Evolutionary conservation across 2,113 vertebrate species (phyloP), one percentile per base, ranked within the genome.

Genomic region (Varanus salvator): DNA sequence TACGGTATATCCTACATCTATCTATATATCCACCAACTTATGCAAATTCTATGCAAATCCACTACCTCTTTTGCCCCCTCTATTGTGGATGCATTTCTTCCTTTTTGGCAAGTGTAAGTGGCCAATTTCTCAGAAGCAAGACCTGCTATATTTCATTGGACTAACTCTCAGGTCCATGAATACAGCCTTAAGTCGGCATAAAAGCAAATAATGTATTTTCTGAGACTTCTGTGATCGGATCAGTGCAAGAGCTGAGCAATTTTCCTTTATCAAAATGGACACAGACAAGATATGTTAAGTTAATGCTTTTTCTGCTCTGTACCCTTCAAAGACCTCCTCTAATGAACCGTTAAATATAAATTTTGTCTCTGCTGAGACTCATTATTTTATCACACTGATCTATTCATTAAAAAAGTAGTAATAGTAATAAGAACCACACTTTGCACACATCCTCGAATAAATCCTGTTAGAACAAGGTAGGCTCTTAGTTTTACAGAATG

Each of bases 311-410:
- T 74, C 92, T 57, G 34, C 77, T 6, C 60, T 50, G 2, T 87
- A 11, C 87, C 29, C 80, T 95, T 92, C 71, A 90, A 90, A 93
- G n/a, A n/a, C 14, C 92, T 94, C 11, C 44, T 91, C 14, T 91
- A 87, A 75, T 66, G 31, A 86, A 19, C 57, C 50, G 84, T 87
- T 86, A 80, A 89, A 86, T 34, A 83, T 38, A 34, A 83, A 83
- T 19, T 27, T 64, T 57, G 57, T n/a, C n/a, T 83, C 57, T 60
- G 64, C 57, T 44, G 80, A 83, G 80, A 21, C 19, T 34, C 4
- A 1, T 8, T 38, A 19, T 64, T 64, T 66, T 83, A 83, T 83
- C 54, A 64, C 54, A 82, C 54, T 54, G 27, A 27, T 80, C 50
- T 52, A 15, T 80, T 80, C 27, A 64, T 64, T n/a, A 57, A 80